These are phyloP conservation scores for Scaptomyza caliginosa DNA, from an alignment of 2,888 invertebrate species.

Conservation along the genomic window DNA sequence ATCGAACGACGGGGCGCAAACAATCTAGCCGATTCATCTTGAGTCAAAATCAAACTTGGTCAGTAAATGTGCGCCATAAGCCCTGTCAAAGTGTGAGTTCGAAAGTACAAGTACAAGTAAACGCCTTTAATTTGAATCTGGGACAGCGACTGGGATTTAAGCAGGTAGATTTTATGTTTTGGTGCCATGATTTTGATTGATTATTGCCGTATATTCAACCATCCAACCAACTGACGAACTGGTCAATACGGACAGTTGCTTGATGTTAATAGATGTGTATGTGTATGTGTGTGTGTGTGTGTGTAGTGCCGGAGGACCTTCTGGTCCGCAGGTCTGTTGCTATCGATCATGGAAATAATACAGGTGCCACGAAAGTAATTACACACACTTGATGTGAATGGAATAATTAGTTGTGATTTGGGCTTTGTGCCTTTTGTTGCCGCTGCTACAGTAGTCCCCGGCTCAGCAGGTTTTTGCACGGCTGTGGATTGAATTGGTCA, in stretches of 20 bases:
- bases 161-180: conserved; percentile 37
- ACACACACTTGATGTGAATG: conserved; percentile 71
- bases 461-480: conserved; percentile 28
- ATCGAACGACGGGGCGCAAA: conserved; percentile 77
- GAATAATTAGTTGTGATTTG: conserved; percentile 72
- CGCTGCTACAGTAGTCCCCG: conserved; percentile 54
- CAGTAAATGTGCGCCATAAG: conserved; percentile 47
- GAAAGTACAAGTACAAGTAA: conserved; percentile 3
- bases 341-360: conserved; percentile 51
- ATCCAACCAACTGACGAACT: conserved; percentile 32
- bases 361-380: conserved; percentile 52
- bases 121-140: conserved; percentile 17
- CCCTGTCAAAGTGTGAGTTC: conserved; percentile 22
- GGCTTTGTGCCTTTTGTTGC: conserved; percentile 68
- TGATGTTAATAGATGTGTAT: conserved; percentile 22
- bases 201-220: conserved; percentile 58
- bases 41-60: conserved; percentile 66
- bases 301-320: too few relatives aligned
- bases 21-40: conserved; percentile 73
- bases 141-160: conserved; percentile 16
- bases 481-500: conserved; percentile 33
- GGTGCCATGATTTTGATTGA: conserved; percentile 66
- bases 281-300: conserved; percentile 38
- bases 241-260: conserved; percentile 59
- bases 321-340: conserved; percentile 19